phyloP scores from a whole-genome alignment of 2,797 vertebrate species.

The Crossoptilon crossoptilon region DNA sequence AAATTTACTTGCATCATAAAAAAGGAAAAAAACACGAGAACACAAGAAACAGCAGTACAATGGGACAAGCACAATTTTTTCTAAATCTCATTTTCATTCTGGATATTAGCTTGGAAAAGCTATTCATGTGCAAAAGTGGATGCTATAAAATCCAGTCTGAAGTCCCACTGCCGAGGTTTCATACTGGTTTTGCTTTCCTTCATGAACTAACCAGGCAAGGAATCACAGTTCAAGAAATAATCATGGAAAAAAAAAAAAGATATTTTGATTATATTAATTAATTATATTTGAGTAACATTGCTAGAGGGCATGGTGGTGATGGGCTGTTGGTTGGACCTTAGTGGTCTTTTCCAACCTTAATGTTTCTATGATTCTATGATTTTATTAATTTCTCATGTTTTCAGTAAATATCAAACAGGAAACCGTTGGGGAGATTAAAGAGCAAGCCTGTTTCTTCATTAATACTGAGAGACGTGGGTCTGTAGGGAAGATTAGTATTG shows the following conservation, averaged over 20 bases:
- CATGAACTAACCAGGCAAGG: background rate
- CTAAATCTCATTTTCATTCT: constrained; percentile 3
- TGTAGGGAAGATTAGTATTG: background rate
- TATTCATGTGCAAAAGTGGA: background rate
- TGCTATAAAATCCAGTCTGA: background rate
- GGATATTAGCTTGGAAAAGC: background rate
- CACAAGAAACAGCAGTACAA: background rate
- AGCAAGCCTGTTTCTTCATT: background rate
- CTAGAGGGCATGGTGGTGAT: too few species aligned
- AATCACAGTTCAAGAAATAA: background rate
- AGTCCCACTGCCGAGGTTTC: background rate
- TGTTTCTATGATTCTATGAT: too few species aligned
- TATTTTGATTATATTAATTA: too few species aligned
- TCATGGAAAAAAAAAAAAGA: background rate
- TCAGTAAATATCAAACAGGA: background rate
- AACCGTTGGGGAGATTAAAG: background rate
- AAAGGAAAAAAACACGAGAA: background rate
- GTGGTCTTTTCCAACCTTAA: too few species aligned
- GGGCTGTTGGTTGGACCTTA: too few species aligned
- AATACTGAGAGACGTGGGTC: background rate
- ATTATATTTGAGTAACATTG: too few species aligned
- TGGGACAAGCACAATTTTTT: background rate
- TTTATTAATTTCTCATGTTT: background rate
- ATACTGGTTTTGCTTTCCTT: background rate
- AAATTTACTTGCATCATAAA: background rate